Evolutionary conservation across 1,140 invertebrate genomes (phyloP).

Genomic region (Drosophila fuyamai): DNA sequence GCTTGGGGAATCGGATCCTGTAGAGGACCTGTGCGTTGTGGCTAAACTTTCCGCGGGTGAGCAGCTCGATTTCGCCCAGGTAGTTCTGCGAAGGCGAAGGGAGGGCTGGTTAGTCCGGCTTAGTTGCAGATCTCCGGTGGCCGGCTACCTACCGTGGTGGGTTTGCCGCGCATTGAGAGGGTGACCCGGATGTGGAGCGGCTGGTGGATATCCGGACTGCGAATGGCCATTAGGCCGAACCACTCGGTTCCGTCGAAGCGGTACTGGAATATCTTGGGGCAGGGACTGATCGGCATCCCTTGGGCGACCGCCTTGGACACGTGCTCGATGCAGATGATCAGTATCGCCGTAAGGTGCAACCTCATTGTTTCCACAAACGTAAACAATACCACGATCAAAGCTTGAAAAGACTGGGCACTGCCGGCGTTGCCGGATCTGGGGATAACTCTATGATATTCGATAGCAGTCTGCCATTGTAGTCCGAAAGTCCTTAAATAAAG

Average conservation of each 20-base stretch:
- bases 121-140: not conserved
- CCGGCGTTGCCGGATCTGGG: too few species aligned
- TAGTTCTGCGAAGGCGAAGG: conserved; percentile 60
- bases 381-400: conserved; percentile 3
- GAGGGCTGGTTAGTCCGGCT: not conserved
- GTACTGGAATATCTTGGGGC: conserved; percentile 82
- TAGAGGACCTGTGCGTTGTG: conserved; percentile 65
- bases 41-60: conserved; percentile 72
- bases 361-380: conserved; percentile 24
- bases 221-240: conserved; percentile 74
- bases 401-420: not conserved
- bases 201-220: conserved; percentile 61
- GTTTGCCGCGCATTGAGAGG: conserved; percentile 81
- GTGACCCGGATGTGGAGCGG: conserved; percentile 71
- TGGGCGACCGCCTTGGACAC: conserved; percentile 53
- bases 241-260: conserved; percentile 77
- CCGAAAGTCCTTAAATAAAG: too few species aligned
- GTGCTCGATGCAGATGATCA: conserved; percentile 61
- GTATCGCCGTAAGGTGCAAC: conserved; percentile 42
- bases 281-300: conserved; percentile 76
- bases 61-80: conserved; percentile 77
- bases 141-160: conserved; percentile 63
- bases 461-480: too few species aligned
- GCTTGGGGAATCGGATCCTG: conserved; percentile 78
- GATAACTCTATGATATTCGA: too few species aligned